phyloP scores from a whole-genome alignment of 2,797 vertebrate species.

The Sebastes trivittatus region DNA sequence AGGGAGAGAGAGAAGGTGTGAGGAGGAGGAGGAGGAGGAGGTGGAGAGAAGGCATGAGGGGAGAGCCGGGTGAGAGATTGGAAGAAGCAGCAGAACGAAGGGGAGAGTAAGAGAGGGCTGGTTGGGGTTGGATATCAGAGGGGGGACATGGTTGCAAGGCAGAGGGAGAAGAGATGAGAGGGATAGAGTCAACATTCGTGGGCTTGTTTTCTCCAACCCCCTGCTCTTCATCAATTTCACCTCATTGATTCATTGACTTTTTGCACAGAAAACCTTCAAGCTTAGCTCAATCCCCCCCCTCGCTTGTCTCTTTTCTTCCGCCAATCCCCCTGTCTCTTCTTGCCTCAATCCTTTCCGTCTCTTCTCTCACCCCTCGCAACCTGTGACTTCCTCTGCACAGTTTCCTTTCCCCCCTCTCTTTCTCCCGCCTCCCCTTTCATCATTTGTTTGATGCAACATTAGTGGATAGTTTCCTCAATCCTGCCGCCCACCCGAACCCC shows the following conservation, averaged over 20 bases:
- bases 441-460: constrained; percentile 69
- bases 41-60: constrained; percentile 22
- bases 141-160: constrained; percentile 63
- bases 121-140: constrained; percentile 61
- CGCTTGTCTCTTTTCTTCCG: constrained; percentile 42
- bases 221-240: constrained; percentile 73
- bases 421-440: constrained; percentile 62
- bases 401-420: constrained; percentile 32
- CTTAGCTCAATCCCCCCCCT: constrained; percentile 44
- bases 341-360: constrained; percentile 66
- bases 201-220: constrained; percentile 58
- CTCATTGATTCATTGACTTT: constrained; percentile 70
- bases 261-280: constrained; percentile 62
- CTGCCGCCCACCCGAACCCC: constrained; percentile 54
- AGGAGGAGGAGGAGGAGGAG: constrained; percentile 35
- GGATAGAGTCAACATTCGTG: constrained; percentile 73
- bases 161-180: constrained; percentile 62
- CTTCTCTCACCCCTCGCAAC: constrained; percentile 65
- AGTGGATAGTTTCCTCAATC: constrained; percentile 64
- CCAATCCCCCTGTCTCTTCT: constrained; percentile 58
- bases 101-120: constrained; percentile 18
- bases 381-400: constrained; percentile 65
- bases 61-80: constrained; percentile 51
- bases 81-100: constrained; percentile 44
- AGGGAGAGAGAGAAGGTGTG: constrained; percentile 51